Evolutionary conservation across 2,888 invertebrate species (phyloP), one percentile per base, ranked within the genome.

Genomic region (Chirona hameri): DNA sequence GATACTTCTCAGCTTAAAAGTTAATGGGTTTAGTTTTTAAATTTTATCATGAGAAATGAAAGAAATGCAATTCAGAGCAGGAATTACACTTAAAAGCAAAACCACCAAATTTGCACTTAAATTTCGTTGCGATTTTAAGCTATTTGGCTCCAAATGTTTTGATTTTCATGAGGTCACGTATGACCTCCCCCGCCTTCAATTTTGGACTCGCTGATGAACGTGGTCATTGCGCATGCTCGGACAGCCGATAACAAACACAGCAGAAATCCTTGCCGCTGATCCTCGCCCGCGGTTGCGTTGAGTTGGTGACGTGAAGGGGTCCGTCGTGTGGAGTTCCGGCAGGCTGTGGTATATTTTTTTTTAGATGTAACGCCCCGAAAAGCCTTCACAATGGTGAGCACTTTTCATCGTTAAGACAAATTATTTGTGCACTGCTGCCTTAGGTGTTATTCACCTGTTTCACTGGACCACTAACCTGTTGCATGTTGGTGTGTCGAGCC

Each of bases 231-330:
- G 72, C 72, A 72, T 72, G 72, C 72, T 72, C 72, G 21, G 72
- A 72, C 72, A 72, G 72, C 72, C 72, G 72, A 72, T 72, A 72
- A 72, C 72, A 72, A 72, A 72, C 69, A 69, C 72, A 72, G 72
- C 72, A 72, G 72, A 72, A 72, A 72, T 72, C 18, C 39, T 31
- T 72, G 72, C 72, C 31, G 72, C n/a, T 39, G 72, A 31, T 69
- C 69, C 15, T 69, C 27, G 65, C 60, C 69, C 72, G 65, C 48
- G 65, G 48, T n/a, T 9, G 57, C 72, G 69, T 10, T 14, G 65
- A 48, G 72, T 65, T 69, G 65, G 31, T 39, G 46, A 15, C 57
- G 12, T 5, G 27, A 46, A 24, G 46, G 52, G 52, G 60, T 39
- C 29, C 65, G 31, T 29, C 3, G 9, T 60, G 60, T n/a, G n/a